These are phyloP conservation scores for Phocides pigmalion DNA, from an alignment of 1,140 invertebrate genomes.

Conservation along the genomic window DNA sequence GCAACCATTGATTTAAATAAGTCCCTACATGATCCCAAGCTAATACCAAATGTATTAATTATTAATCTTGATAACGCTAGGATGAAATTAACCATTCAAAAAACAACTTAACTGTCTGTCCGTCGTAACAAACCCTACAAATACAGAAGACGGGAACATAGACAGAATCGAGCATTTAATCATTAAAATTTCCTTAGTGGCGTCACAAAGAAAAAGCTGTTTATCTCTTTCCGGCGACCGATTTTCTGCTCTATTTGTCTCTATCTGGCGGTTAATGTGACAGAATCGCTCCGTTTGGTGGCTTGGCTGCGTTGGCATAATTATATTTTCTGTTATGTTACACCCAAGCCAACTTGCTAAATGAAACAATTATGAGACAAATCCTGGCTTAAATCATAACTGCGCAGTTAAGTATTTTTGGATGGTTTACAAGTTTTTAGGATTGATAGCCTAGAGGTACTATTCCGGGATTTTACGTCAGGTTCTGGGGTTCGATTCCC, in stretches of 20 bases:
- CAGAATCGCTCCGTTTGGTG: conserved; percentile 71
- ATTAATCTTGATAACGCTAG: no score
- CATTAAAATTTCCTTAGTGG: conserved; percentile 70
- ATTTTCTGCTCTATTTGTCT: conserved; percentile 81
- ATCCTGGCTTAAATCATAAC: conserved; percentile 27
- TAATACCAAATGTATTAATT: no score
- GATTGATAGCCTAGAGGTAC: no score
- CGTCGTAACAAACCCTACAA: conserved; percentile 22
- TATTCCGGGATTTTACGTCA: no score
- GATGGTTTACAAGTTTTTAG: conserved; percentile 3
- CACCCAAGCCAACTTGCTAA: conserved; percentile 38
- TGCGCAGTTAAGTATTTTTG: conserved; percentile 21
- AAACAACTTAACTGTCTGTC: background rate
- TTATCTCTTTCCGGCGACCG: conserved; percentile 59
- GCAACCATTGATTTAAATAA: no score
- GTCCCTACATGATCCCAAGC: no score
- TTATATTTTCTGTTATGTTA: conserved; percentile 53
- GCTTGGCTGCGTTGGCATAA: conserved; percentile 49
- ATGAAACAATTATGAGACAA: conserved; percentile 33
- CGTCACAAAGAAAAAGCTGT: conserved; percentile 63
- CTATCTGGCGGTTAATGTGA: conserved; percentile 76
- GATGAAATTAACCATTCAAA: background rate
- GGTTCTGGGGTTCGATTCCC: no score
- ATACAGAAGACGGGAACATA: conserved; percentile 22
- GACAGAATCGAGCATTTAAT: conserved; percentile 57